Evolutionary conservation across 1,140 invertebrate genomes (phyloP), one percentile per base, ranked within the genome.

Genomic region (honey bee (Apis mellifera)): DNA sequence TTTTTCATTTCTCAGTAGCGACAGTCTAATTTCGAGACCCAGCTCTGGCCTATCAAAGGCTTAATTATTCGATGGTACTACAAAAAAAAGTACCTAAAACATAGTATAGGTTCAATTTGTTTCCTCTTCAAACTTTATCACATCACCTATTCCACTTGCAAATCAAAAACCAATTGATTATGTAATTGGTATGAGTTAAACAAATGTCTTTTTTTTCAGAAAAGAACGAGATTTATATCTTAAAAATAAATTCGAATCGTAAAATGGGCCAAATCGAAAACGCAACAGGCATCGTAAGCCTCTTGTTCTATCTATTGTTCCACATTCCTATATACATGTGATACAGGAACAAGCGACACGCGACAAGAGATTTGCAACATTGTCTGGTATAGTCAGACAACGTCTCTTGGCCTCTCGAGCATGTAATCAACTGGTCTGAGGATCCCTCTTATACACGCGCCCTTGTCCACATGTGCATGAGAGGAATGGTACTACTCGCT

Each of bases 391-490:
- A 64, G 75, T 66, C 81, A 78, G 75, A 86, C 82, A 74, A 84
- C 75, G 75, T 88, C 78, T 86, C 76, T 59, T 89, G 82, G 42
- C 82, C 19, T 75, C 73, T 87, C 87, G 78, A 84, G 83, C 86
- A 77, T 85, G 72, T 91, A 91, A 91, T 91, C 89, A 88, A 86
- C 85, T 83, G 65, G 80, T 72, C 84, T 73, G 62, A 73, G 57
- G 57, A 52, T 86, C 50, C 82, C 32, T 72, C 78, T 80, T 48
- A 15, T 78, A 21, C 68, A 59, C 57, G 54, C 65, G 65, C 59
- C 17, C 52, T 55, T 62, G 42, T 80, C 60, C 48, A 69, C 64
- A 48, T 59, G 26, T 59, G 60, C 15, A 54, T 57, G n/a, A 62
- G 74, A 72, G 21, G 55, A 64, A 4, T 69, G 59, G 17, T 71